These are phyloP conservation scores for Halocaridina rubra DNA, from an alignment of 2,888 invertebrate species.

Conservation along the genomic window DNA sequence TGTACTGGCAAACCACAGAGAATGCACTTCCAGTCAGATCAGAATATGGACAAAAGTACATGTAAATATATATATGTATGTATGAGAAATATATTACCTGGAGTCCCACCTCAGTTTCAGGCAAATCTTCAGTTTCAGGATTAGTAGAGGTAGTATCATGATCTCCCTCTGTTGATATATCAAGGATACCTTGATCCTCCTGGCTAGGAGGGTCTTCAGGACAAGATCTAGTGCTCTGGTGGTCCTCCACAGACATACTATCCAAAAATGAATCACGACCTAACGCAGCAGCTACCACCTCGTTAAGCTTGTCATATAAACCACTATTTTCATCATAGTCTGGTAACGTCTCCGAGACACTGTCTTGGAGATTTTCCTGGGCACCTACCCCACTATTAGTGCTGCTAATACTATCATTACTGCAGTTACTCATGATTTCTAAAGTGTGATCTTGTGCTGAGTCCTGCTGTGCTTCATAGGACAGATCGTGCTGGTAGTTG, in stretches of 20 bases:
- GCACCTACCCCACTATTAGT: conserved; percentile 28
- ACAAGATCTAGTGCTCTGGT: conserved; percentile 23
- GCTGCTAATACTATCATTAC: conserved; percentile 43
- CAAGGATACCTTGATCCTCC: conserved; percentile 40
- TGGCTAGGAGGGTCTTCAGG: conserved; percentile 12
- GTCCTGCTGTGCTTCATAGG: conserved; percentile 56
- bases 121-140: conserved; percentile 73
- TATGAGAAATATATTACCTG: conserved; percentile 36
- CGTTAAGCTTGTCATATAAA: conserved; percentile 45
- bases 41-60: too few relatives aligned
- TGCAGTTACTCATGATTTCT: conserved; percentile 47
- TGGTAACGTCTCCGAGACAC: conserved; percentile 10
- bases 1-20: too few relatives aligned
- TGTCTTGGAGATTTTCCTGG: conserved; percentile 24
- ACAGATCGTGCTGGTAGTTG: conserved; percentile 50
- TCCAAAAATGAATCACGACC: conserved; percentile 24
- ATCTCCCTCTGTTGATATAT: conserved; percentile 72
- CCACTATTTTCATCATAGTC: conserved; percentile 66
- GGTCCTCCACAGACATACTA: conserved; percentile 37
- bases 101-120: conserved; percentile 70
- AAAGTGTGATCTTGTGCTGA: conserved; percentile 34
- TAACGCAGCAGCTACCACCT: conserved; percentile 48
- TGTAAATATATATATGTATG: too few relatives aligned
- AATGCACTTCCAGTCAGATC: too few relatives aligned
- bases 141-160: conserved; percentile 67